Evolutionary conservation across 2,113 vertebrate species (phyloP), one percentile per base, ranked within the genome.

Genomic region (Cepphus grylle): DNA sequence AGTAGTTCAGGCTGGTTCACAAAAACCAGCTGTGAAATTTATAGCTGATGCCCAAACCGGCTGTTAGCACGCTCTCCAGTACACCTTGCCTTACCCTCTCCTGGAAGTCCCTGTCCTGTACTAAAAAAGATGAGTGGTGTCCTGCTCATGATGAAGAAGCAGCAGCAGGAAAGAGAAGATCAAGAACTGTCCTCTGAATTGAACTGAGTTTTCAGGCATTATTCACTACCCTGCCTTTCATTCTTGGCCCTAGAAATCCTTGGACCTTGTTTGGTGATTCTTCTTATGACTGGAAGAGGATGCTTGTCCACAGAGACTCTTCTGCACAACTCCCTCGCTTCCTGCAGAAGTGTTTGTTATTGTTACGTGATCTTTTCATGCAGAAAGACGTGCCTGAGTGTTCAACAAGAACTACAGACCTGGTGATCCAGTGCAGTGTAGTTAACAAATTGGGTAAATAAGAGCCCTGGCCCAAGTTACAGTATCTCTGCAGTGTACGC

Each of bases 21-120:
- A 69, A 63, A 90, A 83, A 94, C 32, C 89, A 94, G 77, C 92
- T 96, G 92, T 86, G 89, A 92, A 83, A 61, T 70, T 70, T 50
- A 71, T 32, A 83, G 77, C 50, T 83, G 55, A 71, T 79, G 92
- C 81, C 89, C 72, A 80, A 89, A 86, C 40, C 81, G 90, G 89
- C 86, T 92, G 81, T 65, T 88, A 21, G 49, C 34, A 27, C 1
- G 22, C 22, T 63, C 59, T 47, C 12, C 65, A 72, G 63, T 58
- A 70, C 61, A 92, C 72, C 71, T 86, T 50, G 61, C 32, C 49
- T 59, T 69, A 77, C 14, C 53, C 23, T 76, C 49, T 89, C 17
- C 49, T 81, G 59, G 69, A 88, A 67, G 42, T 42, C 53, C 53
- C 26, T 8, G 30, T 58, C 12, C 38, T 38, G 20, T 67, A 53